Evolutionary conservation across 1,140 invertebrate species (phyloP), one percentile per base, ranked within the genome.

Genomic region (Rhysida immarginata): DNA sequence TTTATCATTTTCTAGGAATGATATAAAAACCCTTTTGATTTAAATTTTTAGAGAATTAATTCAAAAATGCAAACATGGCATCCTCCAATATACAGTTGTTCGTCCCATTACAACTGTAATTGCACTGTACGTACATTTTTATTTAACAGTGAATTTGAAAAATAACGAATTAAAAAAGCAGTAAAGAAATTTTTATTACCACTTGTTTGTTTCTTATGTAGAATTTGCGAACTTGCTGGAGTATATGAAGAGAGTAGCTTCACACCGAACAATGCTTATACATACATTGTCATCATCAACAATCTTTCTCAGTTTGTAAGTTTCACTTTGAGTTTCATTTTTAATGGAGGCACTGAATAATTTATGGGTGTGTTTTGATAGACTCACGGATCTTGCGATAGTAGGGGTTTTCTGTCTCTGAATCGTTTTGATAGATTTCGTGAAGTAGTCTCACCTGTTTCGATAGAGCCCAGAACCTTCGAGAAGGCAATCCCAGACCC

Each of bases 41-140:
- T 35, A 8, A 5, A 52, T 66, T 59, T 62, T 59, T 72, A 83
- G 84, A 54, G 84, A 88, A 72, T 91, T 96, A 71, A 83, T 96
- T 45, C 83, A 93, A 64, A 87, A 85, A 64, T 96, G 91, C 68
- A 95, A 94, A 73, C 92, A 96, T 77, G 92, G 92, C 27, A 95
- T 95, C 65, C 71, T 96, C 5, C 92, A 96, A 68, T 96, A 96
- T 65, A 92, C 89, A 29, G 79, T 93, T 44, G 81, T 95, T 26
- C 75, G 91, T 61, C 89, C 90, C 43, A 71, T 93, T 52, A 90
- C 88, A 43, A 91, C 91, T 60, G 75, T 85, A 27, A 82, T 94
- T 66, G 87, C 90, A 57, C 83, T 95, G 85, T 88, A 75, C 81
- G 78, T 76, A 35, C 29, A 46, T 20, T 46, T 46, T 11, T 46